phyloP scores from a whole-genome alignment of 2,113 vertebrate genomes.

The Nannospalax galili region DNA sequence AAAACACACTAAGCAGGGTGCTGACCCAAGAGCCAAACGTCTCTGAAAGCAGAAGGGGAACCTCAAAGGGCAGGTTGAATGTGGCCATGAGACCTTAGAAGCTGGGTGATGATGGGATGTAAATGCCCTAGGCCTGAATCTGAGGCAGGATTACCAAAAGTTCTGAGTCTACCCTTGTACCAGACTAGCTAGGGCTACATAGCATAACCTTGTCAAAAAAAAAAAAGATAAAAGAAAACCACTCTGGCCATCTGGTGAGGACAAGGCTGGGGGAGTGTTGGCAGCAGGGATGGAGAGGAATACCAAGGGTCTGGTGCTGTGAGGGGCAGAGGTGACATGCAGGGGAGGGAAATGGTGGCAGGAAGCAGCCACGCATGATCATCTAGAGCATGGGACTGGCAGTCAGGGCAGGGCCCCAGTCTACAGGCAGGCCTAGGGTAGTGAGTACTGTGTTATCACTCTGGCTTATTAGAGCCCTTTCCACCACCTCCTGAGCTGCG shows the following conservation, averaged over 20 bases:
- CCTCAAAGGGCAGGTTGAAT: neutral
- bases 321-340: neutral
- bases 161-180: neutral
- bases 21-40: neutral
- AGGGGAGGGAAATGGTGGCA: neutral
- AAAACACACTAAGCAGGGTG: neutral
- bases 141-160: neutral
- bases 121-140: neutral
- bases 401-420: neutral
- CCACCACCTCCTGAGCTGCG: neutral
- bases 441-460: neutral
- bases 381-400: neutral
- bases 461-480: neutral
- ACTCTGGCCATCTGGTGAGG: neutral
- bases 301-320: no score
- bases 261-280: neutral
- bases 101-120: neutral
- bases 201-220: neutral
- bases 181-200: neutral
- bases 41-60: neutral
- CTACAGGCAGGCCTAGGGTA: neutral
- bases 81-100: neutral
- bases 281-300: neutral
- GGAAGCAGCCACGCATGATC: neutral
- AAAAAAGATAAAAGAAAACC: neutral